phyloP scores from a whole-genome alignment of 1,140 invertebrate species.

The Drosophila sulfurigaster region DNA sequence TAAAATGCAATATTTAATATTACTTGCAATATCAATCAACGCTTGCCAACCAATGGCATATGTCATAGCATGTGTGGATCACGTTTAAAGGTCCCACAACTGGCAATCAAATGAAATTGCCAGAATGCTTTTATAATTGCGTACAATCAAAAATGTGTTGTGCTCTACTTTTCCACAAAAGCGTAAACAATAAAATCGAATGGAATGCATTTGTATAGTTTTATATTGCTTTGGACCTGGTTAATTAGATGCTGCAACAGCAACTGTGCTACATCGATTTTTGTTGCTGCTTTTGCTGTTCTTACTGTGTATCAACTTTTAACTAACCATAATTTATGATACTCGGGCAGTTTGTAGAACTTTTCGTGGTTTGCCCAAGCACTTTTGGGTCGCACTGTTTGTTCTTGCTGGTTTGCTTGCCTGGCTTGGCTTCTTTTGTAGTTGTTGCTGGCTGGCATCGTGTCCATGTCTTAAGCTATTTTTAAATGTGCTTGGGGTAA shows the following conservation, averaged over 20 bases:
- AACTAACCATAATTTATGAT: slow-evolving; percentile 80
- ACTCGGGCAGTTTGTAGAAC: slow-evolving; percentile 50
- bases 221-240: slow-evolving; percentile 3
- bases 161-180: too few species aligned
- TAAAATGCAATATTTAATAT: too few species aligned
- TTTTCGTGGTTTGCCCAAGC: slow-evolving; percentile 50
- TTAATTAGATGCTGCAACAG: slow-evolving; percentile 54
- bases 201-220: slow-evolving; percentile 8
- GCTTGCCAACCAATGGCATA: too few species aligned
- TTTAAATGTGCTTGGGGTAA: slow-evolving; percentile 73
- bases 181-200: neutral
- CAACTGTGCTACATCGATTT: slow-evolving; percentile 38
- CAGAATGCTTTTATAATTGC: neutral
- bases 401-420: neutral
- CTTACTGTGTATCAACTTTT: slow-evolving; percentile 65
- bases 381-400: slow-evolving; percentile 31
- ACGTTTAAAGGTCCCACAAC: neutral
- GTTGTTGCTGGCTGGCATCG: slow-evolving; percentile 19
- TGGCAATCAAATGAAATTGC: neutral
- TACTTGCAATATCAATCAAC: too few species aligned
- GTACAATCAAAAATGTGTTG: neutral
- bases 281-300: slow-evolving; percentile 9
- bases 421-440: neutral
- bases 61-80: neutral
- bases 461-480: slow-evolving; percentile 77